Evolutionary conservation across 2,797 vertebrate species (phyloP).

Genomic region (Cheirogaleus major): DNA sequence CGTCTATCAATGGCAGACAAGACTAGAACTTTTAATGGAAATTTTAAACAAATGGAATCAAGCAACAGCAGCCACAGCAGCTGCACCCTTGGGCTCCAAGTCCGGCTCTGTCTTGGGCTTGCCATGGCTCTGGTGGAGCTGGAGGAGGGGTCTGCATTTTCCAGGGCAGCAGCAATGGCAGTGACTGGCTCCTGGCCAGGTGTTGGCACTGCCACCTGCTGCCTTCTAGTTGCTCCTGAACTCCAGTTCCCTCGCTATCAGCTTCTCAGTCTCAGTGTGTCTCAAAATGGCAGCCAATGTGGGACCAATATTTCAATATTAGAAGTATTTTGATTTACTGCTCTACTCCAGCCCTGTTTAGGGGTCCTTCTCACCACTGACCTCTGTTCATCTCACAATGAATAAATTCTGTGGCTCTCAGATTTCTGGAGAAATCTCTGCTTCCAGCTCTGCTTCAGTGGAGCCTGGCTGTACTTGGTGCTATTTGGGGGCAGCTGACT

Average conservation of each 20-base stretch:
- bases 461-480: background rate
- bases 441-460: background rate
- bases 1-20: background rate
- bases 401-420: background rate
- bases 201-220: conserved; percentile 79
- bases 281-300: conserved; percentile 99
- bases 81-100: background rate
- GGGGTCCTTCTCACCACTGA: background rate
- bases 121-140: background rate
- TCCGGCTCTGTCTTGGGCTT: background rate
- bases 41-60: background rate
- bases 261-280: conserved; percentile 97
- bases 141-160: conserved; percentile 72
- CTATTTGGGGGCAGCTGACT: rapidly evolving
- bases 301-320: conserved; percentile 99
- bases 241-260: conserved; percentile 95
- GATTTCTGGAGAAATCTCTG: background rate
- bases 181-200: conserved; percentile 77
- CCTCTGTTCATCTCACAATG: background rate
- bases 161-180: conserved; percentile 52
- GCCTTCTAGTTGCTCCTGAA: conserved; percentile 88
- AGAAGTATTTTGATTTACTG: conserved; percentile 97
- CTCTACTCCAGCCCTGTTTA: background rate
- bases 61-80: background rate
- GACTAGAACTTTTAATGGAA: background rate